These are phyloP conservation scores for western clawed frog (Xenopus tropicalis) DNA, from an alignment of 2,113 vertebrate species.

Conservation along the genomic window DNA sequence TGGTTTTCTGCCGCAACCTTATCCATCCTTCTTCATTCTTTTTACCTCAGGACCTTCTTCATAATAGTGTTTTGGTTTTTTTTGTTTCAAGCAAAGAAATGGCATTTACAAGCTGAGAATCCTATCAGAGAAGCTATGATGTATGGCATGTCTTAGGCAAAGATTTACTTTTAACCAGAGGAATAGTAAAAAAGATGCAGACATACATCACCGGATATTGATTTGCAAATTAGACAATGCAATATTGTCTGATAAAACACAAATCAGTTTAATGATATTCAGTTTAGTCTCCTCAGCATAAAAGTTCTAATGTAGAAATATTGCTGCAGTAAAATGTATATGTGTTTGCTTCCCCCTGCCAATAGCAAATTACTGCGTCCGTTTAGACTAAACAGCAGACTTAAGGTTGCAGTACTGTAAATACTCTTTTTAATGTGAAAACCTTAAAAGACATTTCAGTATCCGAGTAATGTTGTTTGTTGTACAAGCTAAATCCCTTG, in stretches of 20 bases:
- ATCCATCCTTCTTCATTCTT: background rate
- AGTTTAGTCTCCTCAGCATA: background rate
- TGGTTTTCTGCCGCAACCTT: background rate
- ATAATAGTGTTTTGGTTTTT: background rate
- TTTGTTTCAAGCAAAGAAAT: background rate
- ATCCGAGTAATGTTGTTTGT: too few species aligned
- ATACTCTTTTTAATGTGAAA: too few species aligned
- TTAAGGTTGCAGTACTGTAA: too few species aligned
- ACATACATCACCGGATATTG: too few species aligned
- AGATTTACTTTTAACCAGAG: background rate
- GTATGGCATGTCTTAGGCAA: too few species aligned
- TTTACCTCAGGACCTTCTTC: background rate
- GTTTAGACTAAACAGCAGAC: too few species aligned
- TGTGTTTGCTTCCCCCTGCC: background rate
- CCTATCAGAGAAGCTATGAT: too few species aligned
- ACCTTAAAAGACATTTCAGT: too few species aligned
- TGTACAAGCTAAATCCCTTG: too few species aligned
- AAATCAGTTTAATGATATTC: background rate
- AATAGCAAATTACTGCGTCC: too few species aligned
- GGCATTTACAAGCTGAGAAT: background rate
- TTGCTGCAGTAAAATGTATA: constrained; percentile 1
- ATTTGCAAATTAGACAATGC: background rate
- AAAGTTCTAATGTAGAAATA: background rate
- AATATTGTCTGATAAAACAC: background rate
- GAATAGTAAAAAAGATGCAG: background rate